Evolutionary conservation across 2,888 invertebrate genomes (phyloP).

Genomic region (Zhuqinia jingwanae): DNA sequence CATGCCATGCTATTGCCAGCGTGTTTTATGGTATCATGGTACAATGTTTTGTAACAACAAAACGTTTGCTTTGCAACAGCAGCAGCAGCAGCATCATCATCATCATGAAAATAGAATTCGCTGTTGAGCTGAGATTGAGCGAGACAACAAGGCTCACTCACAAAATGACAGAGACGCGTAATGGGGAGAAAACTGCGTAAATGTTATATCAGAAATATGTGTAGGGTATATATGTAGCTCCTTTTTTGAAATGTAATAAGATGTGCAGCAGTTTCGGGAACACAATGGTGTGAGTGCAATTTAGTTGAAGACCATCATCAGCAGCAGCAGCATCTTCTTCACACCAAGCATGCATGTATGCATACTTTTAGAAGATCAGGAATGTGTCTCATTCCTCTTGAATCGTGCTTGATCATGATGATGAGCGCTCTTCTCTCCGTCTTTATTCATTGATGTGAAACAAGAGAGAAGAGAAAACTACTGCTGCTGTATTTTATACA

Average conservation of each 20-base stretch:
- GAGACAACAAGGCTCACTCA: constrained; percentile 6
- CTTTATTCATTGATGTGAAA: constrained; percentile 66
- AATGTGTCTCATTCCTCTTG: constrained; percentile 62
- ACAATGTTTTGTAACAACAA: constrained; percentile 51
- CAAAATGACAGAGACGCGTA: too few species aligned
- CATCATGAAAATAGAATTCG: neutral
- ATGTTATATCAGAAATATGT: too few species aligned
- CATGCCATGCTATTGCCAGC: constrained; percentile 32
- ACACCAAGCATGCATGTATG: constrained; percentile 37
- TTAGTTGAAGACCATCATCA: constrained; percentile 15
- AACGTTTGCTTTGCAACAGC: constrained; percentile 45
- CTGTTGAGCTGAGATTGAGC: neutral
- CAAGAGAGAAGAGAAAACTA: neutral
- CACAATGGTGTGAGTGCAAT: neutral
- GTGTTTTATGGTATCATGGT: constrained; percentile 55
- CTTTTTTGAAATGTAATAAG: too few species aligned
- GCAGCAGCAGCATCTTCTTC: neutral
- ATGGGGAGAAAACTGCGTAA: too few species aligned
- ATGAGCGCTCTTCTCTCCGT: neutral
- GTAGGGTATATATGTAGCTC: too few species aligned
- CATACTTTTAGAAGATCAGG: constrained; percentile 41
- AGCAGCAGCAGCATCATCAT: neutral
- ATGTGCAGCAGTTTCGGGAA: neutral
- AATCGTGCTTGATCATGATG: constrained; percentile 40
- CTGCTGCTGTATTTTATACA: too few species aligned